These are phyloP conservation scores for Macrocentrus cingulum DNA, from an alignment of 1,140 invertebrate genomes.

Conservation along the genomic window DNA sequence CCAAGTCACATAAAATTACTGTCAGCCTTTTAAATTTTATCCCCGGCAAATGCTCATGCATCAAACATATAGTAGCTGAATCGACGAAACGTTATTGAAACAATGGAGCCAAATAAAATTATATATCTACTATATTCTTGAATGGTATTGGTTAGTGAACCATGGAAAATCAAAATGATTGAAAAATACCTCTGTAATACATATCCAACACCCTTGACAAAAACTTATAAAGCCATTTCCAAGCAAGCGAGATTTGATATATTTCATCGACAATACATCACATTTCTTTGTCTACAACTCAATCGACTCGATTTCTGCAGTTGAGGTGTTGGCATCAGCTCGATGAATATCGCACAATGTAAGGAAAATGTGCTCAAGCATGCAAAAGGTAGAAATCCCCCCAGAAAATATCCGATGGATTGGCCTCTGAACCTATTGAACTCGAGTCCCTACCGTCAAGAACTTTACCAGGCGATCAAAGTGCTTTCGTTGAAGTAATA, in stretches of 20 bases:
- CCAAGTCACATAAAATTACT: conserved; percentile 16
- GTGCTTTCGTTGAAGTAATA: too few species aligned
- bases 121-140: too few species aligned
- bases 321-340: neutral
- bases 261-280: neutral
- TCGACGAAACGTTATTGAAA: too few species aligned
- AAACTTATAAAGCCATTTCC: too few species aligned
- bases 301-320: conserved; percentile 3
- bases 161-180: too few species aligned
- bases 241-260: too few species aligned
- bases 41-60: neutral
- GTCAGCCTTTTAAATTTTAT: conserved; percentile 7
- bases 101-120: too few species aligned
- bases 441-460: neutral
- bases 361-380: neutral
- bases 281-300: conserved; percentile 1
- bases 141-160: too few species aligned
- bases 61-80: too few species aligned
- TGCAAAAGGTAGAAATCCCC: conserved; percentile 1
- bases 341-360: neutral
- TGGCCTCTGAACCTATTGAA: neutral
- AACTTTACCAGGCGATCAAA: too few species aligned
- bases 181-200: too few species aligned
- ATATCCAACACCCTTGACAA: too few species aligned
- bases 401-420: conserved; percentile 21